These are phyloP conservation scores for Stenolophus ochropezus DNA, from an alignment of 2,888 invertebrate genomes.

Conservation along the genomic window DNA sequence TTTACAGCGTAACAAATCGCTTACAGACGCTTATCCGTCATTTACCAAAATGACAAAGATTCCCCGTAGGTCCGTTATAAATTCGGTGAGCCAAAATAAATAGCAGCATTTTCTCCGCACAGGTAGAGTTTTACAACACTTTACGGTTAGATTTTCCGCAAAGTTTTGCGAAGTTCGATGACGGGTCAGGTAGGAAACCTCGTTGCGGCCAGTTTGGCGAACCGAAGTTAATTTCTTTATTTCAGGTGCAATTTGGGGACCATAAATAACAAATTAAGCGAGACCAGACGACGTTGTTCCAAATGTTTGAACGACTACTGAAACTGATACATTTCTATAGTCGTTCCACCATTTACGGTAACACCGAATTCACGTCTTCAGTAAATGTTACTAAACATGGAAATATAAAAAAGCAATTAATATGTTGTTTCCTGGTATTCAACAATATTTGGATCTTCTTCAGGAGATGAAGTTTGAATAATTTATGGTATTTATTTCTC, in stretches of 20 bases:
- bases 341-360: too few relatives aligned
- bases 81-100: conserved; percentile 2
- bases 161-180: conserved; percentile 23
- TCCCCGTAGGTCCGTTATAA: background rate
- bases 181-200: conserved; percentile 43
- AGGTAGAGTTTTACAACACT: conserved; percentile 42
- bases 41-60: conserved; percentile 21
- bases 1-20: conserved; percentile 26
- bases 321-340: background rate
- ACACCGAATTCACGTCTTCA: too few relatives aligned
- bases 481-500: too few relatives aligned
- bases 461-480: too few relatives aligned
- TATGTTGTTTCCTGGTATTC: too few relatives aligned
- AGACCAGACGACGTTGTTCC: background rate
- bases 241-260: conserved; percentile 52
- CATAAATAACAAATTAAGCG: conserved; percentile 26
- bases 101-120: conserved; percentile 14
- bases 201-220: conserved; percentile 57
- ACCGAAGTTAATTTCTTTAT: conserved; percentile 60
- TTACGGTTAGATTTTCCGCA: conserved; percentile 39
- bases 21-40: background rate
- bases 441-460: too few relatives aligned
- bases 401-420: too few relatives aligned
- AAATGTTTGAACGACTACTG: background rate
- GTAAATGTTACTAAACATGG: too few relatives aligned